phyloP scores from a whole-genome alignment of 2,888 invertebrate species.

The Atethmia centrago region DNA sequence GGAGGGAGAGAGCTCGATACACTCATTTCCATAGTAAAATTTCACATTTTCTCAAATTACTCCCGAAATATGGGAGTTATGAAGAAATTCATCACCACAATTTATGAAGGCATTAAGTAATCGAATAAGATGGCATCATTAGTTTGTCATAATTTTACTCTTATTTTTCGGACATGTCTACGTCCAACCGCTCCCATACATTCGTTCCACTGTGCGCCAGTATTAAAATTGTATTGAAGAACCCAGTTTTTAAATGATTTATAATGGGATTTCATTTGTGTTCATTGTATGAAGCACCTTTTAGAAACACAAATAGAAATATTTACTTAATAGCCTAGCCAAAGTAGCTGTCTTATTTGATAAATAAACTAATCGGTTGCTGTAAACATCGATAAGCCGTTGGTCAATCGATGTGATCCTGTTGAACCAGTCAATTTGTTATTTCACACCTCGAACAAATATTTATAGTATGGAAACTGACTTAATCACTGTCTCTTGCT shows the following conservation, averaged over 20 bases:
- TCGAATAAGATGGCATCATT: no score
- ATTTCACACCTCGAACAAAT: slow-evolving; percentile 34
- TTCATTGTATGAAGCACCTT: background rate
- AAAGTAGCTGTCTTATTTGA: background rate
- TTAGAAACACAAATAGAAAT: background rate
- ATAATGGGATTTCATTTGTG: background rate
- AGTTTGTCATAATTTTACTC: no score
- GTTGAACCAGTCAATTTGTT: slow-evolving; percentile 21
- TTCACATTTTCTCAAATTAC: no score
- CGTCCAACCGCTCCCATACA: no score
- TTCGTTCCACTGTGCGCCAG: no score
- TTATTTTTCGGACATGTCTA: no score
- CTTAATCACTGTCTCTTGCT: slow-evolving; percentile 9
- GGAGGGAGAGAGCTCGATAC: no score
- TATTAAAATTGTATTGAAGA: background rate
- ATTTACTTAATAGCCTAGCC: no score
- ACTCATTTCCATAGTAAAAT: no score
- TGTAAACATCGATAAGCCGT: slow-evolving; percentile 13
- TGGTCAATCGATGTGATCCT: slow-evolving; percentile 20
- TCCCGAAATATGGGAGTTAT: no score
- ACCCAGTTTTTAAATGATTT: background rate
- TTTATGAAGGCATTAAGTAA: no score
- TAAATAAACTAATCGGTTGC: slow-evolving; percentile 12
- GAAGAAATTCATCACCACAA: no score
- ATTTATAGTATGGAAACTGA: background rate